Conservation (phyloP, 2,113 vertebrate species). For the Tenrec ecaudatus region DNA sequence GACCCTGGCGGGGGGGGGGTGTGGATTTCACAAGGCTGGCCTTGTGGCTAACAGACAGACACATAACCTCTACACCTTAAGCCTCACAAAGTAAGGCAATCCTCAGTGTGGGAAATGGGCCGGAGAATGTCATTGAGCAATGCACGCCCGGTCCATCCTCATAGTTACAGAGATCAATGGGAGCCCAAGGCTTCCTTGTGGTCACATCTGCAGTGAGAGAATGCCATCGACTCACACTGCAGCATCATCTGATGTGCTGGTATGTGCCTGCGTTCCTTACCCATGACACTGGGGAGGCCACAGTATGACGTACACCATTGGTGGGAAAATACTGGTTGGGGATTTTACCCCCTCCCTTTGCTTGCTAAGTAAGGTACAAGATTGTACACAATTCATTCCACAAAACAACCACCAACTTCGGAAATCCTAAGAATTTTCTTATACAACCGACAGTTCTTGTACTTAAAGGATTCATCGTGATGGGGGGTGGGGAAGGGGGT, state of each 20-base stretch:
- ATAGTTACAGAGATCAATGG: neutral
- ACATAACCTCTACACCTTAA: too few relatives aligned
- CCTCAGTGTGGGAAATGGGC: neutral
- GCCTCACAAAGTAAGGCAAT: too few relatives aligned
- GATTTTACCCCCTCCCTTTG: neutral
- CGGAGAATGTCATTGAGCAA: neutral
- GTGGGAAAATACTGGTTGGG: neutral
- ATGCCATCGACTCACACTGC: accelerated
- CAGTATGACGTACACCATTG: neutral
- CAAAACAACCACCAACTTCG: neutral
- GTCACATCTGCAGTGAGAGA: neutral
- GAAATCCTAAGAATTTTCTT: neutral
- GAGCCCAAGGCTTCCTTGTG: neutral
- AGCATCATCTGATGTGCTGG: neutral
- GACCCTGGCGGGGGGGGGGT: too few relatives aligned
- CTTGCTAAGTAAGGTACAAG: neutral
- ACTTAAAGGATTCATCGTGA: neutral
- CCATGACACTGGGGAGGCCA: neutral
- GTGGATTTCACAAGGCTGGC: too few relatives aligned
- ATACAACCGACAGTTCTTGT: neutral
- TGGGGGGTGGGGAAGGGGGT: too few relatives aligned
- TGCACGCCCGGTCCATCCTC: neutral
- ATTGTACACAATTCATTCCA: neutral
- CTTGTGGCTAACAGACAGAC: too few relatives aligned
- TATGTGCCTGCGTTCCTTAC: neutral